A percentile compares a stretch with the other conserved stretches of the same genome.
Evolutionary conservation across 2,888 invertebrate species (phyloP).

Genomic region (Geotrupes spiniger): DNA sequence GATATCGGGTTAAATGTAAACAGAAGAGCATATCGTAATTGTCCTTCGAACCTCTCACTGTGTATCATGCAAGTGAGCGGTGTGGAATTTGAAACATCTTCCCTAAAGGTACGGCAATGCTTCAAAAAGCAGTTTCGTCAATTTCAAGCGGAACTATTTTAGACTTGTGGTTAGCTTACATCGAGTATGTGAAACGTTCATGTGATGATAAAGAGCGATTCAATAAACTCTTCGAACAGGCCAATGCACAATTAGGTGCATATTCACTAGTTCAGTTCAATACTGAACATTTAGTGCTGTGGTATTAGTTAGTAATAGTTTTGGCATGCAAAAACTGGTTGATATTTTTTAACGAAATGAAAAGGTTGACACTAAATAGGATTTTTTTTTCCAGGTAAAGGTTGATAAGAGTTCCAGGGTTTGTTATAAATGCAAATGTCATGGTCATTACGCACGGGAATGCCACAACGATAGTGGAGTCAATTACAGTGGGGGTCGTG

Average conservation of each 20-base stretch:
- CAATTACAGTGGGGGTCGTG: slow-evolving; percentile 57
- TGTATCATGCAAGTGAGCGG: slow-evolving; percentile 70
- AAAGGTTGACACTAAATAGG: too few species aligned
- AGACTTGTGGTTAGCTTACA: slow-evolving; percentile 72
- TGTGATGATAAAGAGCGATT: slow-evolving; percentile 56
- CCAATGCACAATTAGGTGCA: slow-evolving; percentile 64
- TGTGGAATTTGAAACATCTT: slow-evolving; percentile 56
- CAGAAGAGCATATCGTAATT: slow-evolving; percentile 71
- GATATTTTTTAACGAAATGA: too few species aligned
- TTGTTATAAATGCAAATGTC: slow-evolving; percentile 90
- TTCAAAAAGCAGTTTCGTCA: slow-evolving; percentile 62
- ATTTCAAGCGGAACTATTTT: slow-evolving; percentile 33
- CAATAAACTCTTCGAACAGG: slow-evolving; percentile 69
- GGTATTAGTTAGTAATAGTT: too few species aligned
- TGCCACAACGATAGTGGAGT: slow-evolving; percentile 60
- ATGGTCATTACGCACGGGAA: slow-evolving; percentile 92
- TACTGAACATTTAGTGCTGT: too few species aligned
- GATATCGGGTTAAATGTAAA: slow-evolving; percentile 55
- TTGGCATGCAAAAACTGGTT: too few species aligned
- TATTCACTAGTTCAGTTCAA: too few species aligned
- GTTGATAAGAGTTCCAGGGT: slow-evolving; percentile 20
- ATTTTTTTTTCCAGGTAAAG: neutral
- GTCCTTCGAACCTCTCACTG: slow-evolving; percentile 69
- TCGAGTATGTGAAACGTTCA: slow-evolving; percentile 70
- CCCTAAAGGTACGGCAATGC: slow-evolving; percentile 57